These are phyloP conservation scores for Silurus lanzhouensis DNA, from an alignment of 2,797 vertebrate species.

Conservation along the genomic window DNA sequence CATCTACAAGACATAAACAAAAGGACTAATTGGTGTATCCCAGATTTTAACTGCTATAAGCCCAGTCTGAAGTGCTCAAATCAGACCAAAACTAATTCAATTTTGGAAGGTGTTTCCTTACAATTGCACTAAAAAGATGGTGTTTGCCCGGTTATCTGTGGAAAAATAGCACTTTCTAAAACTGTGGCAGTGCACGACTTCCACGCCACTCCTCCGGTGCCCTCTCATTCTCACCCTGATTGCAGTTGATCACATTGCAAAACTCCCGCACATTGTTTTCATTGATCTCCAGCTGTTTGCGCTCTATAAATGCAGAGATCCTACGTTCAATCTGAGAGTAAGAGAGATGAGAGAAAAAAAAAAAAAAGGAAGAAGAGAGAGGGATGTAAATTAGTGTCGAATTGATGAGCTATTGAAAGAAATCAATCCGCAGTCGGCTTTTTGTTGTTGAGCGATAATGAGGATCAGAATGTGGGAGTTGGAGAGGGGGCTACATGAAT, in stretches of 20 bases:
- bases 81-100: not conserved
- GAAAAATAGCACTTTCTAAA: conserved; percentile 81
- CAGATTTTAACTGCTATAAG: not conserved
- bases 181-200: conserved; percentile 64
- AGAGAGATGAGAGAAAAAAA: conserved; percentile 44
- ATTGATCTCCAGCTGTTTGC: conserved; percentile 99
- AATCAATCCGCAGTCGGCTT: conserved; percentile 64
- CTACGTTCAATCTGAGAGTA: conserved; percentile 90
- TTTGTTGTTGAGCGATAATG: conserved; percentile 62
- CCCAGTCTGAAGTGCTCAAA: not conserved
- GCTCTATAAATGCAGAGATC: conserved; percentile 99
- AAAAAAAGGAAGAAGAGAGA: conserved; percentile 45
- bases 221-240: conserved; percentile 91
- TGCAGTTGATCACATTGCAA: conserved; percentile 99
- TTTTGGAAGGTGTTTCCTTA: conserved; percentile 15
- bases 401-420: conserved; percentile 68
- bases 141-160: conserved; percentile 74
- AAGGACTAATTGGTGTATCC: not conserved
- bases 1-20: not conserved
- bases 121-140: conserved; percentile 52
- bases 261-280: conserved; percentile 99
- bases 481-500: conserved; percentile 32
- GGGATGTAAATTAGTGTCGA: conserved; percentile 59
- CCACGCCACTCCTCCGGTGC: conserved; percentile 38
- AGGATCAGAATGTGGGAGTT: conserved; percentile 39